A percentile compares a stretch with the other conserved stretches of the same genome.
phyloP scores from a whole-genome alignment of 2,888 invertebrate species.

The Leucophora obtusa region DNA sequence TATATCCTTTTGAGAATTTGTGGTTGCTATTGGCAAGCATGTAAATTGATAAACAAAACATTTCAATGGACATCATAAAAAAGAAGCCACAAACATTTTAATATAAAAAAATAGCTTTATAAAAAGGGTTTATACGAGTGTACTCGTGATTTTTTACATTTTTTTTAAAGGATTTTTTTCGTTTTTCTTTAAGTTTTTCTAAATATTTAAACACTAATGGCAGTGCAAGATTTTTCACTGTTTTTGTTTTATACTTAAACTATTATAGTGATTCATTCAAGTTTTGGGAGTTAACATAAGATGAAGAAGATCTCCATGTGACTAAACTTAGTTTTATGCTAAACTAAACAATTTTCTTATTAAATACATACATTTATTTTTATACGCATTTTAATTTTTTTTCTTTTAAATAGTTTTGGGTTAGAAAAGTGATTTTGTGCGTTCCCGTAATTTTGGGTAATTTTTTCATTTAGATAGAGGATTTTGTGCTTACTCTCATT shows the following conservation, averaged over 20 bases:
- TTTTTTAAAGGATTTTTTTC: background rate
- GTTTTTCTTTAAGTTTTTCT: conserved; percentile 3
- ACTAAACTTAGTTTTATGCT: background rate
- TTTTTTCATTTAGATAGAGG: no score
- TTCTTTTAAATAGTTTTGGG: no score
- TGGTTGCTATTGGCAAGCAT: background rate
- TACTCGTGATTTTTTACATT: background rate
- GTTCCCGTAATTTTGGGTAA: no score
- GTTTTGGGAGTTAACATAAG: background rate
- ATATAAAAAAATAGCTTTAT: background rate
- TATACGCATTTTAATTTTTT: no score
- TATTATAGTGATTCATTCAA: background rate
- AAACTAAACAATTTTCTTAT: no score
- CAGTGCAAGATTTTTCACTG: conserved; percentile 43
- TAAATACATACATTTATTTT: no score
- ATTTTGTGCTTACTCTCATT: no score
- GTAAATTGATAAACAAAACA: background rate
- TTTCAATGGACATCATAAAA: conserved; percentile 12
- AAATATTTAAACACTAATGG: conserved; percentile 51
- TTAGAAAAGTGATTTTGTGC: no score
- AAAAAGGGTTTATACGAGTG: background rate
- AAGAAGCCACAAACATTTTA: conserved; percentile 6
- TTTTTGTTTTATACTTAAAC: conserved; percentile 12
- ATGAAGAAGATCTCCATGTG: background rate
- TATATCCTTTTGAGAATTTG: conserved; percentile 4